phyloP scores from a whole-genome alignment of 2,113 vertebrate genomes.

The Spheniscus mendiculus region DNA sequence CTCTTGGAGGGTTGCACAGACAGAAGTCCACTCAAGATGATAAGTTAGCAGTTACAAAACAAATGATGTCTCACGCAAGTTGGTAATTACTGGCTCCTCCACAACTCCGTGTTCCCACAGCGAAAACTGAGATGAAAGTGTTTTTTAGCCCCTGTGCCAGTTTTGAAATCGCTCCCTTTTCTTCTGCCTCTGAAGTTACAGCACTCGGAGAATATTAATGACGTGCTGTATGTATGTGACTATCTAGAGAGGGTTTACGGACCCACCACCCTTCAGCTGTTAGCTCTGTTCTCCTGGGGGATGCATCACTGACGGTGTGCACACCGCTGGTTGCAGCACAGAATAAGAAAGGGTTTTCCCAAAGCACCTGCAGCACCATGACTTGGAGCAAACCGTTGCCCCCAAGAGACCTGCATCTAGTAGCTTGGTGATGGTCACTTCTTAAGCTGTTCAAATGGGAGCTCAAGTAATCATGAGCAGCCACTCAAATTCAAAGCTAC shows the following conservation, averaged over 20 bases:
- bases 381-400: background rate
- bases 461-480: background rate
- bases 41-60: background rate
- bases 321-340: background rate
- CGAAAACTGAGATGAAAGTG: background rate
- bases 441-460: background rate
- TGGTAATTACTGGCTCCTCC: background rate
- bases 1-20: background rate
- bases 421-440: background rate
- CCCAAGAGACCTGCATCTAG: background rate
- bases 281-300: background rate
- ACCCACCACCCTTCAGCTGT: background rate
- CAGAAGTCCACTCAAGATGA: background rate
- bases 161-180: background rate
- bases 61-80: background rate
- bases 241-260: background rate
- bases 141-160: background rate
- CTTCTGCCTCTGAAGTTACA: background rate
- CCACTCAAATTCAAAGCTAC: background rate
- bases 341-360: background rate
- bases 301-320: accelerated
- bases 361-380: background rate
- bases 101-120: background rate
- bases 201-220: background rate
- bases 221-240: background rate